Evolutionary conservation across 2,888 invertebrate species (phyloP).

Genomic region (Pristionchus fissidentatus): DNA sequence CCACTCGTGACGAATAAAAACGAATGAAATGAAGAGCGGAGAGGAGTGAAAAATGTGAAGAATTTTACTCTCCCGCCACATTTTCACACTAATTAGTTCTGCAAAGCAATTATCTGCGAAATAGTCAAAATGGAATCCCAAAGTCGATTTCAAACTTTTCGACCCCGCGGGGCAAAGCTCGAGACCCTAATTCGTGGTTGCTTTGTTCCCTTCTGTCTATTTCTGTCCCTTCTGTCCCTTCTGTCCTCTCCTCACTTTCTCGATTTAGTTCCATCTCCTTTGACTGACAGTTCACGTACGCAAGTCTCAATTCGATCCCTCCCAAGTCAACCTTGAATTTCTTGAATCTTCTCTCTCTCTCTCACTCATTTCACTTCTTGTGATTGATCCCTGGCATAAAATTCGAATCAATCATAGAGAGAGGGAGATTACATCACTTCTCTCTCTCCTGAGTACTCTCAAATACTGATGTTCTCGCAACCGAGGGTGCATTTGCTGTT

Average conservation of each 20-base stretch:
- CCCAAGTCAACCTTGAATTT: slow-evolving; percentile 34
- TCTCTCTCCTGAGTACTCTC: too few relatives aligned
- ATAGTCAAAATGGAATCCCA: background rate
- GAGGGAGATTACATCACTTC: background rate
- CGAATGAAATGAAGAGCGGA: slow-evolving; percentile 2
- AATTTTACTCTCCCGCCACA: background rate
- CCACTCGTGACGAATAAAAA: slow-evolving; percentile 5
- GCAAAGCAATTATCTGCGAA: background rate
- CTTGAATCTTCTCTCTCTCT: background rate
- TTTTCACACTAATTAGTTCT: background rate
- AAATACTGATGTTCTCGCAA: too few relatives aligned
- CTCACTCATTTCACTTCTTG: slow-evolving; percentile 10
- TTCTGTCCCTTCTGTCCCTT: too few relatives aligned
- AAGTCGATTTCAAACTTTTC: background rate
- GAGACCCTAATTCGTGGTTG: background rate
- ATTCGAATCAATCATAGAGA: slow-evolving; percentile 27
- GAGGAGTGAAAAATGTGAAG: background rate
- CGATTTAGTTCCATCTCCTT: slow-evolving; percentile 34
- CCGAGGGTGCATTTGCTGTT: too few relatives aligned
- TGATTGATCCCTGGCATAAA: slow-evolving; percentile 30
- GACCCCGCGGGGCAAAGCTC: background rate
- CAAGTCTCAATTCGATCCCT: slow-evolving; percentile 22
- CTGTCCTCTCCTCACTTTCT: slow-evolving; percentile 7
- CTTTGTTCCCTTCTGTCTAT: too few relatives aligned
- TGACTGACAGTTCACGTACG: slow-evolving; percentile 38